Base-by-base conservation (phyloP, 2,888 invertebrate genomes). In the Psylliodes chrysocephalus region DNA sequence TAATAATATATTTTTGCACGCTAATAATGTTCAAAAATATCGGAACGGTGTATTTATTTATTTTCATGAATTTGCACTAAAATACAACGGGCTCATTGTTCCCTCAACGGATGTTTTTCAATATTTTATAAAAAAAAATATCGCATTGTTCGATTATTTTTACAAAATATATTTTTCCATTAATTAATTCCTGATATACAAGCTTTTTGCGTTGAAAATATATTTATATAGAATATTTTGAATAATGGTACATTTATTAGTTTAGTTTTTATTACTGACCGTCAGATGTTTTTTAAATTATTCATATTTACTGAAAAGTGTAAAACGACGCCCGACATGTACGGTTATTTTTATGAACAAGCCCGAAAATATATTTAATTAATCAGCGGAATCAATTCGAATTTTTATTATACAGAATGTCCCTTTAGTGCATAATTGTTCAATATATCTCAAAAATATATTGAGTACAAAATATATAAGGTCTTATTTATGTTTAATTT, bases 1-100 rank as follows among this genome's bases (percentile, higher is more conserved):
- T 71, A 70, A 68, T 72, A 68, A n/a, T 64, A 68, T 68, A n/a
- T 71, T 69, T 66, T 69, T 65, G 65, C n/a, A 61, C 66, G 66
- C 63, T 62, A 60, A n/a, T n/a, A n/a, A 51, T 56, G 54, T 63
- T 51, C 46, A 47, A 12, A 46, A 57, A 69, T 65, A 53, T 57
- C 52, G 28, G 19, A 64, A 64, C 30, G 33, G 19, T 57, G 60
- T 54, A 60, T 54, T 60, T 49, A 64, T 60, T 60, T 63, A 63
- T 63, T 64, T 64, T 64, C 54, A 54, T 60, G 40, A 54, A 64
- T 64, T 60, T 51, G 38, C 47, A 30, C 28, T 38, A 33, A 55
- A 64, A 17, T 47, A 49, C 55, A 14, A 22, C 42, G 38, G 17
- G 17, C 47, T 44, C 56, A 60, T 55, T 60, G 60, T 55, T 60